phyloP scores from a whole-genome alignment of 2,113 vertebrate species.

The Bubo blakistoni region DNA sequence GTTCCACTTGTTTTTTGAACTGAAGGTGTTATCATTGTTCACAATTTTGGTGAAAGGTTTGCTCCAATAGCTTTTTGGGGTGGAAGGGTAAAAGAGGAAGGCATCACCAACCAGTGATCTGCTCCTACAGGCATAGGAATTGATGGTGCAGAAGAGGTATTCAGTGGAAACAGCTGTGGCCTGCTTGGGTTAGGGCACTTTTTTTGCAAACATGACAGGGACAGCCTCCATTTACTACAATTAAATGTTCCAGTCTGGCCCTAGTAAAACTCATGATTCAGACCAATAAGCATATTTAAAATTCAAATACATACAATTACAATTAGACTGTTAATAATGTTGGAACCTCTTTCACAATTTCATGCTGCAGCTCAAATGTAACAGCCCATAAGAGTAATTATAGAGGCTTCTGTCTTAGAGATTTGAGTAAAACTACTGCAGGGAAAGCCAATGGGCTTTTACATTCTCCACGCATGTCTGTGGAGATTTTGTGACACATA shows the following conservation, averaged over 20 bases:
- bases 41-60: not conserved
- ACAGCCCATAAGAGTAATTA: not conserved
- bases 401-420: not conserved
- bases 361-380: not conserved
- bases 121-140: not conserved
- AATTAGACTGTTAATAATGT: constrained; percentile 29
- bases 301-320: constrained; percentile 32
- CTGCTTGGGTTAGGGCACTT: not conserved
- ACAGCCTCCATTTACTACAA: not conserved
- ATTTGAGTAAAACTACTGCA: not conserved
- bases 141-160: not conserved
- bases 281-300: constrained; percentile 38
- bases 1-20: not conserved
- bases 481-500: not conserved
- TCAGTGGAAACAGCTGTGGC: not conserved
- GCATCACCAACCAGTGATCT: not conserved
- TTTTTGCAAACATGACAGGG: not conserved
- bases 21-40: not conserved
- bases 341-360: constrained; percentile 9
- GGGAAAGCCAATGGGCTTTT: not conserved
- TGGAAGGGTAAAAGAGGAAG: not conserved
- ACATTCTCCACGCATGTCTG: not conserved
- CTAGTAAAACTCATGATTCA: constrained; percentile 38
- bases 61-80: not conserved
- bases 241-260: not conserved